A percentile compares a stretch with the other conserved stretches of the same genome.
phyloP scores from a whole-genome alignment of 2,797 vertebrate genomes.

The Urophycis tenuis region DNA sequence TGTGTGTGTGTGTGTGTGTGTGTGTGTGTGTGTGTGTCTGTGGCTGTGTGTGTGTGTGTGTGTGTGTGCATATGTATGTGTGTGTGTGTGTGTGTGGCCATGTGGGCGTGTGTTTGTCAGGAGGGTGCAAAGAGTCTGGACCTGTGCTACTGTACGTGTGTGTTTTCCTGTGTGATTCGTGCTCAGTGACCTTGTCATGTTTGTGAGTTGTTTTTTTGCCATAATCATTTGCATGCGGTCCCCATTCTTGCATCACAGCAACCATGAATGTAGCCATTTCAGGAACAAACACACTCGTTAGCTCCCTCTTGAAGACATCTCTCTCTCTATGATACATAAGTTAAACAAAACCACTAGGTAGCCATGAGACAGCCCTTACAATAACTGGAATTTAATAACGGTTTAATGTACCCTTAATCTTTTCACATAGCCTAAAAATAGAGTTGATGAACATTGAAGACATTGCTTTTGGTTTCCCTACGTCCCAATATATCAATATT shows the following conservation, averaged over 20 bases:
- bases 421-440: too few species aligned
- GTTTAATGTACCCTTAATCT: conserved; percentile 1
- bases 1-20: too few species aligned
- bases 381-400: background rate
- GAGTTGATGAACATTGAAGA: background rate
- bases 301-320: background rate
- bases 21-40: conserved; percentile 41
- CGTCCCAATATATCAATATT: conserved; percentile 35
- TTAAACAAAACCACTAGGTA: background rate
- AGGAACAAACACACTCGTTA: background rate
- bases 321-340: background rate
- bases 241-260: conserved; percentile 53
- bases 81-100: conserved; percentile 10
- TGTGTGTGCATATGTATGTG: conserved; percentile 24
- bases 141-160: conserved; percentile 38
- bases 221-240: conserved; percentile 64
- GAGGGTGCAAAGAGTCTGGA: conserved; percentile 35
- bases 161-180: conserved; percentile 47
- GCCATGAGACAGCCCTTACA: background rate
- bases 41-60: conserved; percentile 15
- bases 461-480: conserved; percentile 33
- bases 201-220: conserved; percentile 51
- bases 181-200: conserved; percentile 36
- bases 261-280: conserved; percentile 44
- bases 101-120: conserved; percentile 23